phyloP scores from a whole-genome alignment of 2,113 vertebrate species.

The Morphnarchus princeps region DNA sequence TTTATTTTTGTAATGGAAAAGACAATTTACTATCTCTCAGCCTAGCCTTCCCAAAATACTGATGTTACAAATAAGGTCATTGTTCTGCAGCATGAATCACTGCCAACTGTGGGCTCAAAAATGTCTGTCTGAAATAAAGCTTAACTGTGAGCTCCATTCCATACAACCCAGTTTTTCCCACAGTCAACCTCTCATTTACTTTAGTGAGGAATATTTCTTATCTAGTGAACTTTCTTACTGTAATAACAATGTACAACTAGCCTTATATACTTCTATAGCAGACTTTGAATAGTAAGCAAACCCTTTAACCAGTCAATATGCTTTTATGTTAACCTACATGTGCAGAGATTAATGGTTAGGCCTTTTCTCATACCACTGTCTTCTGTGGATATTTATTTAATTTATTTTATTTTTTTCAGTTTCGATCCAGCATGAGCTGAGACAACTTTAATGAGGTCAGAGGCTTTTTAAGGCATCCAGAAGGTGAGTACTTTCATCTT shows the following conservation, averaged over 20 bases:
- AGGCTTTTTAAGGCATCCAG: neutral
- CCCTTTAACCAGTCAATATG: neutral
- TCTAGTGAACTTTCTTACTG: neutral
- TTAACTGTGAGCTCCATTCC: neutral
- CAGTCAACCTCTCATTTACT: neutral
- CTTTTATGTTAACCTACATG: neutral
- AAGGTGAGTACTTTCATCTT: constrained; percentile 22
- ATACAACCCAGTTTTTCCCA: neutral
- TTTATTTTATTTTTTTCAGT: neutral
- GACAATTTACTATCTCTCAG: neutral
- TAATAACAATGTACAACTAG: neutral
- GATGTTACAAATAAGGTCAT: constrained; percentile 15
- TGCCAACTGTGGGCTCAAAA: constrained; percentile 13
- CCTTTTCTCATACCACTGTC: neutral
- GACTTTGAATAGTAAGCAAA: neutral
- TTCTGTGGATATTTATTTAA: neutral
- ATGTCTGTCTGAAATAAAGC: constrained; percentile 23
- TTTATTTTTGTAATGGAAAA: constrained; percentile 3
- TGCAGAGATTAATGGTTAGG: neutral
- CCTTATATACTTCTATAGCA: neutral
- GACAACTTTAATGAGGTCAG: neutral
- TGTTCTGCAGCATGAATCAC: neutral
- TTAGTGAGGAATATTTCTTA: neutral
- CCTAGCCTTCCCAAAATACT: neutral
- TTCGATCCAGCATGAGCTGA: constrained; percentile 1